Evolutionary conservation across 2,113 vertebrate species (phyloP).

Genomic region (Thunnus maccoyii): DNA sequence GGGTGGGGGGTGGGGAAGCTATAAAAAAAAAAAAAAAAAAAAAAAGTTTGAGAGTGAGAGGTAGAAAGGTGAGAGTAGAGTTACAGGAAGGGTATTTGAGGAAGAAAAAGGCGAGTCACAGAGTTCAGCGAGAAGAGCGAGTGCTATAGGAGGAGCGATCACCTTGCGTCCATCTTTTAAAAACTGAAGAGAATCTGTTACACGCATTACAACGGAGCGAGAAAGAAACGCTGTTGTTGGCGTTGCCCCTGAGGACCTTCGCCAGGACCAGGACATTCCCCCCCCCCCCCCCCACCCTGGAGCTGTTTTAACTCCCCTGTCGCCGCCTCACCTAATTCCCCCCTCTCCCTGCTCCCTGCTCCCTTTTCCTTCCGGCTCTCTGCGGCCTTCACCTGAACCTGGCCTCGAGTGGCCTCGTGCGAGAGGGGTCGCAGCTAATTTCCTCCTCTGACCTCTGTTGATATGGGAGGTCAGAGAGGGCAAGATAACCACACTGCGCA

Average conservation of each 20-base stretch:
- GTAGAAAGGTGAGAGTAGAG: conserved; percentile 49
- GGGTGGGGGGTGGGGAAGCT: not conserved
- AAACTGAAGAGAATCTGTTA: not conserved
- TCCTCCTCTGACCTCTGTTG: conserved; percentile 54
- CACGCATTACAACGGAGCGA: not conserved
- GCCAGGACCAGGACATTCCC: not conserved
- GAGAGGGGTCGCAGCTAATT: conserved; percentile 32
- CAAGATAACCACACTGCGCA: not conserved
- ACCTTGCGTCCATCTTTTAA: not conserved
- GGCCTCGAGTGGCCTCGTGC: not conserved
- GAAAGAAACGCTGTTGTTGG: too few species aligned
- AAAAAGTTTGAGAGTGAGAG: conserved; percentile 31
- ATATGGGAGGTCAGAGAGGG: conserved; percentile 30
- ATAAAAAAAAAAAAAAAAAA: conserved; percentile 28
- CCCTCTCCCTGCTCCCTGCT: not conserved
- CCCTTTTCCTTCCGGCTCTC: not conserved
- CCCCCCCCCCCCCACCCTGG: too few species aligned
- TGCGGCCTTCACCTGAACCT: conserved; percentile 36
- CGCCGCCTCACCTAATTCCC: not conserved
- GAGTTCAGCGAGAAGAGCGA: conserved; percentile 4
- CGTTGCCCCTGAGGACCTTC: too few species aligned
- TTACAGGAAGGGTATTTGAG: conserved; percentile 32
- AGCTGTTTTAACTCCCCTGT: conserved; percentile 5
- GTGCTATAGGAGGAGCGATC: not conserved
- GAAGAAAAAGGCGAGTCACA: conserved; percentile 14